Evolutionary conservation across 2,113 vertebrate genomes (phyloP).

Genomic region (Thinocorus orbignyianus): DNA sequence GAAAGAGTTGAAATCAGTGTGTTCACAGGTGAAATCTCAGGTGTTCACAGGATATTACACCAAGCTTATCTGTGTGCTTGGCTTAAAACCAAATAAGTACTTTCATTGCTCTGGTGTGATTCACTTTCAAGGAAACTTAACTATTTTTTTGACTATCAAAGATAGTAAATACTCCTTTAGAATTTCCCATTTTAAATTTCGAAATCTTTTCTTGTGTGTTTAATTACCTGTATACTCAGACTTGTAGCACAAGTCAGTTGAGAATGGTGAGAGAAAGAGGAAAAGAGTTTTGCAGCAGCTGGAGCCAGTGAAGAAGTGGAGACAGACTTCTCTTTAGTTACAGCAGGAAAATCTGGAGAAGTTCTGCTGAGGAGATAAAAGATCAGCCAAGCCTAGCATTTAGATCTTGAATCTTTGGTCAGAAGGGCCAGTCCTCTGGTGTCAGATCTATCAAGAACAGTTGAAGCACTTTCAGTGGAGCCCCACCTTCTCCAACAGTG

Average conservation of each 20-base stretch:
- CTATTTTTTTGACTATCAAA: not conserved
- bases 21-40: not conserved
- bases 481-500: not conserved
- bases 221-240: not conserved
- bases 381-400: rapidly evolving
- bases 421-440: not conserved
- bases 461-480: not conserved
- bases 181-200: not conserved
- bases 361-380: not conserved
- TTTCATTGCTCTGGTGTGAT: not conserved
- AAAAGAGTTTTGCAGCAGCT: not conserved
- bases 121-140: not conserved
- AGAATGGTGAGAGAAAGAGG: not conserved
- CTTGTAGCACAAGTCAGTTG: not conserved
- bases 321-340: not conserved
- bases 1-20: not conserved
- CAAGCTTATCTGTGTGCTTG: not conserved
- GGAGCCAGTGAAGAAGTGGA: not conserved
- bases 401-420: not conserved
- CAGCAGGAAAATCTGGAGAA: not conserved
- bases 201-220: not conserved
- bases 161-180: not conserved
- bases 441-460: not conserved
- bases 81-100: not conserved
- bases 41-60: not conserved